These are phyloP conservation scores for Odontomyia ornata DNA, from an alignment of 2,888 invertebrate species.

Conservation along the genomic window DNA sequence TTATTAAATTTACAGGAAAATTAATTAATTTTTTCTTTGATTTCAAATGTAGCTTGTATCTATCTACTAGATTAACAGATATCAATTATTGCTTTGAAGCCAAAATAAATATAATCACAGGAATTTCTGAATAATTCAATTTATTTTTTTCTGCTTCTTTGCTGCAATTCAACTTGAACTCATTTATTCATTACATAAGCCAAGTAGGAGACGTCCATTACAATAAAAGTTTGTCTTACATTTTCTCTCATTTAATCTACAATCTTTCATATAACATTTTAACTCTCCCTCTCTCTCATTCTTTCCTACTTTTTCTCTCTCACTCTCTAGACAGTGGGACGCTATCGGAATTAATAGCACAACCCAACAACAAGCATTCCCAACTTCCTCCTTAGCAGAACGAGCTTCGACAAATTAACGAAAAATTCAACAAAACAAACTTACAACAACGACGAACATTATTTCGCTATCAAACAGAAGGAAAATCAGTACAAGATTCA, in stretches of 20 bases:
- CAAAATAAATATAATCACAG: background rate
- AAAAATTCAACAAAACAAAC: background rate
- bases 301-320: background rate
- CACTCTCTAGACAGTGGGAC: background rate
- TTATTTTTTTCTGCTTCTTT: background rate
- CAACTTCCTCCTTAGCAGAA: background rate
- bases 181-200: background rate
- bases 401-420: background rate
- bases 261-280: background rate
- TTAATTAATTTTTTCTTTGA: no score
- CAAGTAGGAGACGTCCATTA: background rate
- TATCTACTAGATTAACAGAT: no score
- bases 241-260: no score
- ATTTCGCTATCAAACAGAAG: background rate
- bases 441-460: background rate
- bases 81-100: background rate
- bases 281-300: background rate
- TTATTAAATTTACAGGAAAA: no score
- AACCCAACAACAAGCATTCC: background rate
- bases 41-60: no score
- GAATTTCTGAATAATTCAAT: background rate
- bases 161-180: background rate
- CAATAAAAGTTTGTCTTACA: background rate
- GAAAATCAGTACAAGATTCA: constrained; percentile 24
- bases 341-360: background rate